phyloP scores from a whole-genome alignment of 1,140 invertebrate genomes.

The Anagrus nilaparvatae region DNA sequence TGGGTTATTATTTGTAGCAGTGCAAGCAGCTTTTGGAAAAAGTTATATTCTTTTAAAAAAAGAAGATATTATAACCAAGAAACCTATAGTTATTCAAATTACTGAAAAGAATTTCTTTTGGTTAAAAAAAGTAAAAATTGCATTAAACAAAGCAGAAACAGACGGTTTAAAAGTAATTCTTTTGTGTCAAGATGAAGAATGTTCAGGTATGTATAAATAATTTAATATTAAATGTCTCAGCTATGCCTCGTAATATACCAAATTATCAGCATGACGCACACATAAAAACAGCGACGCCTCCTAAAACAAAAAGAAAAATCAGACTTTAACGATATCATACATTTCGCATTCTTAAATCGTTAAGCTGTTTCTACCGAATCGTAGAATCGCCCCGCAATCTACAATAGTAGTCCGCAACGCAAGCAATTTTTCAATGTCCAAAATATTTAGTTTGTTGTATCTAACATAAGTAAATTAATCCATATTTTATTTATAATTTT shows the following conservation, averaged over 20 bases:
- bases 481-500: no score
- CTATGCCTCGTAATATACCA: background rate
- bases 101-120: constrained; percentile 40
- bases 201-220: constrained; percentile 26
- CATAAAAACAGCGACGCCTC: constrained; percentile 36
- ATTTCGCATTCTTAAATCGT: no score
- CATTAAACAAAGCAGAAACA: constrained; percentile 40
- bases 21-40: no score
- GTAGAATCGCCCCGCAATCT: no score
- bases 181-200: constrained; percentile 55
- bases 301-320: no score
- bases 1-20: no score
- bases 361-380: no score
- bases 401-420: no score
- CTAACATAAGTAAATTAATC: no score
- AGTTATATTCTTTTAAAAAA: constrained; percentile 30
- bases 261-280: constrained; percentile 40
- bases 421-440: no score
- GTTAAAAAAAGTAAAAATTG: constrained; percentile 42
- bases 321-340: no score
- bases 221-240: background rate
- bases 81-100: constrained; percentile 27
- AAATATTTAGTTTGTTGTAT: no score
- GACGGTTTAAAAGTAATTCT: constrained; percentile 39
- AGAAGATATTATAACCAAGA: constrained; percentile 18